Conservation (phyloP, 2,888 invertebrate species). For the Hermodice carunculata region DNA sequence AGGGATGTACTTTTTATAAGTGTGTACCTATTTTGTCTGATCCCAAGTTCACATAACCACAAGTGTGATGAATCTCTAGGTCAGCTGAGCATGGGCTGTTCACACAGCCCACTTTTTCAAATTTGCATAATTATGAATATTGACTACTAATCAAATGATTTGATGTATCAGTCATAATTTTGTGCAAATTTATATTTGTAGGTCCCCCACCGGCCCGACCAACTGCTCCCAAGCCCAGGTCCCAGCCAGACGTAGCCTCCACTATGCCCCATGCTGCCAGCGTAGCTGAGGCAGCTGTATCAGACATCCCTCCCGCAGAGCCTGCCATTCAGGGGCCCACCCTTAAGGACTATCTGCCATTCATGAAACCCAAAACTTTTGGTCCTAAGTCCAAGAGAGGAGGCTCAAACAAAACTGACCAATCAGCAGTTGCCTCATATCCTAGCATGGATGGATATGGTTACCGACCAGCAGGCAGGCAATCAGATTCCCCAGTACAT, state of each 20-base stretch:
- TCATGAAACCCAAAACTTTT: slow-evolving; percentile 75
- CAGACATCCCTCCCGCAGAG: neutral
- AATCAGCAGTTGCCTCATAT: neutral
- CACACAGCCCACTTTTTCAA: too few species aligned
- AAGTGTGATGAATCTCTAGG: too few species aligned
- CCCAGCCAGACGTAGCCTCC: too few species aligned
- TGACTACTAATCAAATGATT: too few species aligned
- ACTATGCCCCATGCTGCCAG: too few species aligned
- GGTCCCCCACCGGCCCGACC: slow-evolving; percentile 57
- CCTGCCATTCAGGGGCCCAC: slow-evolving; percentile 74
- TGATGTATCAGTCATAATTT: too few species aligned
- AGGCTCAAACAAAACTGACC: neutral
- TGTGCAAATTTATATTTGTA: slow-evolving; percentile 44
- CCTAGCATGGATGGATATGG: neutral
- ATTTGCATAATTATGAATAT: too few species aligned
- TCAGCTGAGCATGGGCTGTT: too few species aligned
- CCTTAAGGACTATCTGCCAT: slow-evolving; percentile 89
- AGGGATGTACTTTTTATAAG: too few species aligned
- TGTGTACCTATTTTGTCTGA: too few species aligned
- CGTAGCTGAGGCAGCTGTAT: neutral
- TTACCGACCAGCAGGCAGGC: slow-evolving; percentile 35
- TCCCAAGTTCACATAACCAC: too few species aligned
- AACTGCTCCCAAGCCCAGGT: slow-evolving; percentile 54
- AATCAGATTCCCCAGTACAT: slow-evolving; percentile 32
- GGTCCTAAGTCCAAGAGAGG: slow-evolving; percentile 40